These are phyloP conservation scores for Pangasius sanitwongsei DNA, from an alignment of 2,797 vertebrate species.

Conservation along the genomic window DNA sequence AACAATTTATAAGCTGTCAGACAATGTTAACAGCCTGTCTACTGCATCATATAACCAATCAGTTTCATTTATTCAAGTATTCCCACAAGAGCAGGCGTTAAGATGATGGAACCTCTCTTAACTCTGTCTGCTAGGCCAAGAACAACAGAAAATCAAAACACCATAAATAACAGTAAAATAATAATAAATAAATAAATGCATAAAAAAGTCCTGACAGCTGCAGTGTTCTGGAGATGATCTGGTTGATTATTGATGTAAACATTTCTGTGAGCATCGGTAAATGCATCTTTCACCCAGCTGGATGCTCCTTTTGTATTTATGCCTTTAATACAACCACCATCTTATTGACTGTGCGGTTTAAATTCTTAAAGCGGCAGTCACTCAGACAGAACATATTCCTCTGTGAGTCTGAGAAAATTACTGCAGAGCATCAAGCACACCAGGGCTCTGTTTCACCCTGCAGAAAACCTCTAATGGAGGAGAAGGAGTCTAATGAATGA, in stretches of 20 bases:
- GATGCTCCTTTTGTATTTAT: constrained; percentile 72
- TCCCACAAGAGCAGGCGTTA: constrained; percentile 32
- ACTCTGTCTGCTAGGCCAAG: constrained; percentile 27
- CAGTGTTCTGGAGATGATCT: constrained; percentile 51
- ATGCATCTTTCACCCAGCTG: constrained; percentile 58
- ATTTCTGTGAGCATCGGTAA: constrained; percentile 57
- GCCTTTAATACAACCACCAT: constrained; percentile 74
- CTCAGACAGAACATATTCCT: constrained; percentile 70
- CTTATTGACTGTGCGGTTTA: constrained; percentile 70
- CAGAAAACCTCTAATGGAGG: constrained; percentile 43
- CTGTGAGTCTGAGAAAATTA: constrained; percentile 75
- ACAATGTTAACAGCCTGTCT: constrained; percentile 31
- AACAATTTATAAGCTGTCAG: constrained; percentile 14
- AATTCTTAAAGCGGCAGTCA: constrained; percentile 72
- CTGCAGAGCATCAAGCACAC: constrained; percentile 47
- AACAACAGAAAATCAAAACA: constrained; percentile 47
- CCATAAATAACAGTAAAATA: constrained; percentile 57
- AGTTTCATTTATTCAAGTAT: constrained; percentile 26
- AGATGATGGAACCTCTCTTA: constrained; percentile 40
- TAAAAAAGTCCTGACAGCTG: constrained; percentile 46
- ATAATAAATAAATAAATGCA: constrained; percentile 29
- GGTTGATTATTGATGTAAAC: constrained; percentile 64
- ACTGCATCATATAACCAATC: constrained; percentile 31
- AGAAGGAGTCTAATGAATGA: constrained; percentile 64
- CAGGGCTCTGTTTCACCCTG: constrained; percentile 12